Percentiles rank a stretch among this genome's conserved stretches.
Evolutionary conservation across 1,140 invertebrate genomes (phyloP).

Genomic region (Apis cerana): DNA sequence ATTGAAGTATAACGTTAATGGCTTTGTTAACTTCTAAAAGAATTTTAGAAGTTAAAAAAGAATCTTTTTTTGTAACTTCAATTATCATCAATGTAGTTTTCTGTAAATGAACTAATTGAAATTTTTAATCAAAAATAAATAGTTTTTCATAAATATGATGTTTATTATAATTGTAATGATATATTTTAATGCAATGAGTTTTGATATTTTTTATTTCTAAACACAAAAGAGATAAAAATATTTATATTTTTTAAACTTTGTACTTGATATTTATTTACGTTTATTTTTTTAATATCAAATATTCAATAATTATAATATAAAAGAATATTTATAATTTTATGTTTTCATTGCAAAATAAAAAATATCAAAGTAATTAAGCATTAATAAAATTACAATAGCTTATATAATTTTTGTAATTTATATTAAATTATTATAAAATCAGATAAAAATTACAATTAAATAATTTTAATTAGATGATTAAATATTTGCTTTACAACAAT

Average conservation of each 20-base stretch:
- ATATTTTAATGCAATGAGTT: not conserved
- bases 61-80: constrained; percentile 47
- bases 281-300: not conserved
- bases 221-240: not conserved
- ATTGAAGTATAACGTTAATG: constrained; percentile 22
- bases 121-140: constrained; percentile 65
- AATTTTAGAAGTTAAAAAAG: constrained; percentile 42
- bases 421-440: not conserved
- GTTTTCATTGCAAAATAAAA: not conserved
- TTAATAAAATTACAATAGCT: not conserved
- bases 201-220: not conserved
- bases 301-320: not conserved
- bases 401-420: not conserved
- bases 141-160: constrained; percentile 64
- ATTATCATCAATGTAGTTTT: constrained; percentile 56
- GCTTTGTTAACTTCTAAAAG: constrained; percentile 46
- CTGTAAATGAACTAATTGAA: constrained; percentile 51
- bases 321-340: not conserved
- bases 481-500: not conserved
- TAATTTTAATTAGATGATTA: not conserved
- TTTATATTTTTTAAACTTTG: not conserved
- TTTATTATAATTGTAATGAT: not conserved
- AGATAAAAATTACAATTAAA: not conserved
- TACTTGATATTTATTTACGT: not conserved
- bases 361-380: not conserved